These are phyloP conservation scores for Philereme vetulata DNA, from an alignment of 2,888 invertebrate species.

Conservation along the genomic window DNA sequence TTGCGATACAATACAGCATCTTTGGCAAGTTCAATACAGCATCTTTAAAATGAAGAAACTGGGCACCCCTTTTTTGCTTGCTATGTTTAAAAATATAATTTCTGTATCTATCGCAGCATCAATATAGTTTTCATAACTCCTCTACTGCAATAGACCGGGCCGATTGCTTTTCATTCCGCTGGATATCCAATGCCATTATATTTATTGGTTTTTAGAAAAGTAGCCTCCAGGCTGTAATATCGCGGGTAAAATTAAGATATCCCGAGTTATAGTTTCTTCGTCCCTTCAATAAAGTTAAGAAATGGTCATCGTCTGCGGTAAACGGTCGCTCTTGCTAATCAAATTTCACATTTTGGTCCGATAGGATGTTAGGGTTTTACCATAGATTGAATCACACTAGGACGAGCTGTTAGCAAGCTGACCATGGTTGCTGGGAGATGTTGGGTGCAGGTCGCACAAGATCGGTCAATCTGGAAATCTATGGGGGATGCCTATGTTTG, in stretches of 20 bases:
- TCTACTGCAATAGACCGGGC: constrained; percentile 45
- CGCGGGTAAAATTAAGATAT: constrained; percentile 58
- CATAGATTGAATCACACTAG: no score
- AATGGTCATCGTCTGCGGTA: constrained; percentile 22
- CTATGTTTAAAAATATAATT: no score
- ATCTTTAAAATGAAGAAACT: no score
- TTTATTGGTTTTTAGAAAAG: constrained; percentile 73
- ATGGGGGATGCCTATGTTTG: no score
- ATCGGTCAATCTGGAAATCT: no score
- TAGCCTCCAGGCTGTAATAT: constrained; percentile 62
- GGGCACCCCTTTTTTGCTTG: no score
- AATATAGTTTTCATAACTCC: constrained; percentile 2
- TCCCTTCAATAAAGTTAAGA: constrained; percentile 29
- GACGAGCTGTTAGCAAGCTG: no score
- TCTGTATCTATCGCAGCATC: constrained; percentile 8
- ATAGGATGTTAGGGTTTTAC: no score
- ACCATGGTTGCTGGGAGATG: no score
- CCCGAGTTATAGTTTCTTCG: constrained; percentile 30
- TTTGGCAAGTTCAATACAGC: no score
- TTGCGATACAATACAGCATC: no score
- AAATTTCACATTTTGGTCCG: constrained; percentile 1
- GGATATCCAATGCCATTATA: constrained; percentile 68
- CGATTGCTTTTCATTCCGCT: constrained; percentile 65
- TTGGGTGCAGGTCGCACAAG: no score
- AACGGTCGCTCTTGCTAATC: constrained; percentile 5